phyloP scores from a whole-genome alignment of 2,113 vertebrate genomes.

The Hucho hucho region DNA sequence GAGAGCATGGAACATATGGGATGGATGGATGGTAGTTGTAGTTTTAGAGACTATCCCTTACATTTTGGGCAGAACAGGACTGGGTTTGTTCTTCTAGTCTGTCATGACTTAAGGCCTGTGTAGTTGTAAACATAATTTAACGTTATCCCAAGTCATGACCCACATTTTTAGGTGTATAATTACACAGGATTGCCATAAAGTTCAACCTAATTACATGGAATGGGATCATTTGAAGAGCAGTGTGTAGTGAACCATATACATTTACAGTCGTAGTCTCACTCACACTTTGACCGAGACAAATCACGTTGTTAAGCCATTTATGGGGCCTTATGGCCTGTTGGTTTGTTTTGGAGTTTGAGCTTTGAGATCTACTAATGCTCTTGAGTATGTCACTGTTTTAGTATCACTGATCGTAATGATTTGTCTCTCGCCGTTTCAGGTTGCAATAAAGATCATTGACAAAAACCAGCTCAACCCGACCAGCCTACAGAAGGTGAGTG shows the following conservation, averaged over 20 bases:
- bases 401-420: neutral
- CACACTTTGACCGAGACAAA: neutral
- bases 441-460: slow-evolving; percentile 81
- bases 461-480: slow-evolving; percentile 75
- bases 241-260: neutral
- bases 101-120: neutral
- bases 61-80: neutral
- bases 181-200: neutral
- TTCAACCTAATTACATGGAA: neutral
- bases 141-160: neutral
- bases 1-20: no score
- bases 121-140: neutral
- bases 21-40: no score
- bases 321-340: neutral
- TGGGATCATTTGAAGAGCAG: neutral
- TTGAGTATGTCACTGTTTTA: neutral
- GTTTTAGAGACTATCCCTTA: no score
- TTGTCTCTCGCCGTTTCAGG: slow-evolving; percentile 53
- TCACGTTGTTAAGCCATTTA: neutral
- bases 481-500: slow-evolving; percentile 69
- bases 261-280: neutral
- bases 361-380: neutral
- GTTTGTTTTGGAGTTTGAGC: neutral
- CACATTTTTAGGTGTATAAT: neutral
- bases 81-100: neutral